Evolutionary conservation across 1,140 invertebrate genomes (phyloP).

Genomic region (Aphelinus certus): DNA sequence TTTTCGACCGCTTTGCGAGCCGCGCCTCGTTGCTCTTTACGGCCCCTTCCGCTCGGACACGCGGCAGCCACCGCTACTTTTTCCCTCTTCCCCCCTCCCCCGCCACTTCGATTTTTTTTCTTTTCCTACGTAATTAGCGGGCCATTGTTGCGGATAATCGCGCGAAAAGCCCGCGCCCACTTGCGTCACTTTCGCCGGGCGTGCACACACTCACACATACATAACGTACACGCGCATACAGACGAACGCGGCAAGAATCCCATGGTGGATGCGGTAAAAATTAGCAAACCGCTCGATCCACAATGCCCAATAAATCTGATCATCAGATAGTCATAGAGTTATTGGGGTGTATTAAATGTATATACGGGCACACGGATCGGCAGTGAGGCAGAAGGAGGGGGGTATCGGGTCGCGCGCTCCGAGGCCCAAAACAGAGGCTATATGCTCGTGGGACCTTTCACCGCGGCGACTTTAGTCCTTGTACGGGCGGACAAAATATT

Average conservation of each 20-base stretch:
- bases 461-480: slow-evolving; percentile 7
- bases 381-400: too few relatives aligned
- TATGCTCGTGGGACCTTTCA: slow-evolving; percentile 28
- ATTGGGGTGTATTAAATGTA: slow-evolving; percentile 5
- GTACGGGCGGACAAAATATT: slow-evolving; percentile 23
- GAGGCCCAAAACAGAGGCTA: slow-evolving; percentile 4
- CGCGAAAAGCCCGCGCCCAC: not conserved
- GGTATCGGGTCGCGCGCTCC: not conserved
- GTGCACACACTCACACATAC: too few relatives aligned
- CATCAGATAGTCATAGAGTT: slow-evolving; percentile 25
- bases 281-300: not conserved
- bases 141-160: slow-evolving; percentile 25
- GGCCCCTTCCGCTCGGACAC: not conserved
- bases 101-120: not conserved
- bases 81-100: not conserved
- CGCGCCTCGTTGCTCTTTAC: slow-evolving; percentile 8
- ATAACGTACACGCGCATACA: too few relatives aligned
- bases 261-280: not conserved
- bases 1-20: not conserved
- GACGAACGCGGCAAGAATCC: too few relatives aligned
- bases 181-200: slow-evolving; percentile 11
- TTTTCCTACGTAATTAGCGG: slow-evolving; percentile 27
- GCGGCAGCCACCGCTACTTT: not conserved
- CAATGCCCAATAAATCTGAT: slow-evolving; percentile 33
- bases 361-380: not conserved